Conservation (phyloP, 2,888 invertebrate species). For the Camponotus fellah region DNA sequence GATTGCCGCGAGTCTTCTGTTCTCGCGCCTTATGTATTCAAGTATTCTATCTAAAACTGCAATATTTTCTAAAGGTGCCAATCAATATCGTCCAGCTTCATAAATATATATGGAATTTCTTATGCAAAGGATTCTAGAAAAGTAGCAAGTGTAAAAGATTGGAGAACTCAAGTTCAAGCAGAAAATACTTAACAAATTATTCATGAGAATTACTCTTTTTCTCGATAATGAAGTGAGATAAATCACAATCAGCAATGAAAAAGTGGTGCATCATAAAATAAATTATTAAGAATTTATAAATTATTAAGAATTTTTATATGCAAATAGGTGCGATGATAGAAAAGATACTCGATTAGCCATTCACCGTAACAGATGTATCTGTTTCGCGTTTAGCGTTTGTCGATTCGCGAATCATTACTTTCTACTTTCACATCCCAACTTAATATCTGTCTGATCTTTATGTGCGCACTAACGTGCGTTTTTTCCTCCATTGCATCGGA, state of each 20-base stretch:
- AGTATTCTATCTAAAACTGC: not conserved
- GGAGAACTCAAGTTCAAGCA: not conserved
- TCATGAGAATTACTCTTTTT: not conserved
- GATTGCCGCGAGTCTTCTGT: not conserved
- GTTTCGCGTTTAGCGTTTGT: slow-evolving; percentile 48
- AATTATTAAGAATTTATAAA: not conserved
- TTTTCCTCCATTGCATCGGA: slow-evolving; percentile 15
- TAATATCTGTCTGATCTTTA: slow-evolving; percentile 49
- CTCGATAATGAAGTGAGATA: not conserved
- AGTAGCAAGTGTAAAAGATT: not conserved
- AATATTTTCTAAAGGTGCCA: not conserved
- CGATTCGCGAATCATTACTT: slow-evolving; percentile 56
- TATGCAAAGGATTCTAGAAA: not conserved
- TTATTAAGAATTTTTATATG: not conserved
- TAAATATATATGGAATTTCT: not conserved
- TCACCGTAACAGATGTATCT: slow-evolving; percentile 64
- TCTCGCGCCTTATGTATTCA: too few species aligned
- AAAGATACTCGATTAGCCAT: not conserved
- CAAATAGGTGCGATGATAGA: not conserved
- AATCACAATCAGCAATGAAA: not conserved
- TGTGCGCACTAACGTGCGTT: not conserved
- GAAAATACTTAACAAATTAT: not conserved
- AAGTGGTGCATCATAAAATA: not conserved
- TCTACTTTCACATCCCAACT: slow-evolving; percentile 69
- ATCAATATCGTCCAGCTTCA: not conserved